Evolutionary conservation across 2,888 invertebrate genomes (phyloP).

Genomic region (Sarcophaga caerulescens): DNA sequence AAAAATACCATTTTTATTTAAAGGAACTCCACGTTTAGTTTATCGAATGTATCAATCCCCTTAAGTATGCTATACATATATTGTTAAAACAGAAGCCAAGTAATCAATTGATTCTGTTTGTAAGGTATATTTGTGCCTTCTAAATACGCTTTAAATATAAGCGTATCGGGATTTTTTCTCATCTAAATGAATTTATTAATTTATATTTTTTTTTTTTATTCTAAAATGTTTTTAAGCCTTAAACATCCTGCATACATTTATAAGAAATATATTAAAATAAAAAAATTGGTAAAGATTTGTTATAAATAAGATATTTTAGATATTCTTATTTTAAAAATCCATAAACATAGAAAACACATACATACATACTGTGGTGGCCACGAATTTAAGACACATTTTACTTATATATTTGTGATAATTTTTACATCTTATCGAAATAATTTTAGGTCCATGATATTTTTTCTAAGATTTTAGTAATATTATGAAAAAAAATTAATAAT

Average conservation of each 20-base stretch:
- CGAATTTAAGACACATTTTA: no score
- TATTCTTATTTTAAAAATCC: conserved; percentile 68
- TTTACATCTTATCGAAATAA: no score
- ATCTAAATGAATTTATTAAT: neutral
- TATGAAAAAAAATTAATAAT: no score
- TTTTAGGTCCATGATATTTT: no score
- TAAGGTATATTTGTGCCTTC: neutral
- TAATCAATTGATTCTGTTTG: neutral
- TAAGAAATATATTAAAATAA: neutral
- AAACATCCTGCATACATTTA: conserved; percentile 23
- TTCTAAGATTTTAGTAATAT: no score
- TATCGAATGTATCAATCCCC: neutral
- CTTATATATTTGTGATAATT: no score
- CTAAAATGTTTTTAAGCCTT: conserved; percentile 17
- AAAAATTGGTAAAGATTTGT: conserved; percentile 20
- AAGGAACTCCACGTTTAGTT: no score
- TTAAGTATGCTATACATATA: neutral
- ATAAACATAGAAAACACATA: conserved; percentile 35
- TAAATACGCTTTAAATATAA: neutral
- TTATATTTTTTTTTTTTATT: neutral
- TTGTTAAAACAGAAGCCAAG: neutral
- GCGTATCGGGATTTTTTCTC: neutral
- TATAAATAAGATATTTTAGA: conserved; percentile 68
- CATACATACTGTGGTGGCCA: no score
- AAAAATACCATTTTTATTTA: no score